Conservation (phyloP, 2,113 vertebrate genomes). For the Lepus europaeus region DNA sequence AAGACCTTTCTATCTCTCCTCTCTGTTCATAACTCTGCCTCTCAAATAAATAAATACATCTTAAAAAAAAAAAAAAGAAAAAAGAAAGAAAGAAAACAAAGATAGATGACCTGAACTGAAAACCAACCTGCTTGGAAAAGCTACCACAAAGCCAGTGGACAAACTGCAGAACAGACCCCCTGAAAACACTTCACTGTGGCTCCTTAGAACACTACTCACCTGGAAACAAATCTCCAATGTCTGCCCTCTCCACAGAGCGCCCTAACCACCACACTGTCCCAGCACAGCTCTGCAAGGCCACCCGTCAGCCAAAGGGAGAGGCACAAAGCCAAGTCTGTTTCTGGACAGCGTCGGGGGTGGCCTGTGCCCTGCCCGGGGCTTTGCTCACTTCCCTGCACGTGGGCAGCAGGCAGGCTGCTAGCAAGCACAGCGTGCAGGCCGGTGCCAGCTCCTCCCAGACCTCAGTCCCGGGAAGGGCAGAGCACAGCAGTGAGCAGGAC, state of each 20-base stretch:
- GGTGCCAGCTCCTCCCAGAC: not conserved
- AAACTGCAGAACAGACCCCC: not conserved
- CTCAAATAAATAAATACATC: not conserved
- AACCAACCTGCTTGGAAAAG: not conserved
- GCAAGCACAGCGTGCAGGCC: not conserved
- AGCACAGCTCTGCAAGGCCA: not conserved
- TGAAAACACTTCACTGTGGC: not conserved
- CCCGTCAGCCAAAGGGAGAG: not conserved
- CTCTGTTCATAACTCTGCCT: not conserved
- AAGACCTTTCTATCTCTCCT: no score
- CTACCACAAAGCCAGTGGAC: not conserved
- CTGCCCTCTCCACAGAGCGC: not conserved
- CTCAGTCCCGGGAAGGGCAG: conserved; percentile 44
- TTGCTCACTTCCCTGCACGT: not conserved
- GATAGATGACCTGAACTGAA: not conserved
- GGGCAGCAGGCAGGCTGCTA: not conserved
- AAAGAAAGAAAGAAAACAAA: not conserved
- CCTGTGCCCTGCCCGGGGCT: not conserved
- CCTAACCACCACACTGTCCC: fast-evolving
- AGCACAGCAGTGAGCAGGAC: not conserved
- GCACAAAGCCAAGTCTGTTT: not conserved
- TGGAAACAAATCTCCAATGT: not conserved
- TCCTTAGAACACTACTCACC: not conserved
- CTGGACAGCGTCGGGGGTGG: not conserved
- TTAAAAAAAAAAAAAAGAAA: not conserved